Conservation (phyloP, 2,797 vertebrate species). For the Cynopterus sphinx region DNA sequence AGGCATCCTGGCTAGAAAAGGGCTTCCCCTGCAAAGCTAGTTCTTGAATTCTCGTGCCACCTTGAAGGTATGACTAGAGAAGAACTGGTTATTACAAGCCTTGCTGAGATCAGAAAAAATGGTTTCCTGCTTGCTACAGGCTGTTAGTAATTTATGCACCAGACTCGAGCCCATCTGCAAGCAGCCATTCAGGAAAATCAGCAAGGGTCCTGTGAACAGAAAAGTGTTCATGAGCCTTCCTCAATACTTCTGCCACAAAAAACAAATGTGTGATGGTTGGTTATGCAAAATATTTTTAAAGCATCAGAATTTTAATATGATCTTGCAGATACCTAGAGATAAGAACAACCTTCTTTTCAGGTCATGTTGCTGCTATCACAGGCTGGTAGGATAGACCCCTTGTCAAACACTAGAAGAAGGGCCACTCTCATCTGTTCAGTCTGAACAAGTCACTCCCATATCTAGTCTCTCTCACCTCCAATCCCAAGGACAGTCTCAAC, state of each 20-base stretch:
- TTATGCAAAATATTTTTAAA: neutral
- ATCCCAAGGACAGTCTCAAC: constrained; percentile 25
- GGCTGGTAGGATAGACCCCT: neutral
- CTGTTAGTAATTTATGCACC: neutral
- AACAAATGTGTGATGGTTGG: neutral
- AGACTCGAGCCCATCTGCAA: neutral
- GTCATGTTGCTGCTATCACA: neutral
- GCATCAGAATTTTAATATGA: neutral
- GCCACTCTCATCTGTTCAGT: neutral
- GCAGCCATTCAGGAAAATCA: neutral
- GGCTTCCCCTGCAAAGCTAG: neutral
- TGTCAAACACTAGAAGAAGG: neutral
- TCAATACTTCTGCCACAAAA: neutral
- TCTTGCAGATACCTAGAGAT: neutral
- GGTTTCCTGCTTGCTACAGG: neutral
- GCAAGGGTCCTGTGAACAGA: neutral
- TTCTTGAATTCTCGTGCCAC: neutral
- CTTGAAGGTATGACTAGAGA: neutral
- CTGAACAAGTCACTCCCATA: neutral
- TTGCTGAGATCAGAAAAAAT: constrained; percentile 7
- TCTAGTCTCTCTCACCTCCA: neutral
- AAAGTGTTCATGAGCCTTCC: neutral
- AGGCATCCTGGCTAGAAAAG: neutral
- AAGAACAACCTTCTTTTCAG: neutral
- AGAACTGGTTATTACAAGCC: neutral